Evolutionary conservation across 2,888 invertebrate species (phyloP).

Genomic region (Habroteleia sp.): DNA sequence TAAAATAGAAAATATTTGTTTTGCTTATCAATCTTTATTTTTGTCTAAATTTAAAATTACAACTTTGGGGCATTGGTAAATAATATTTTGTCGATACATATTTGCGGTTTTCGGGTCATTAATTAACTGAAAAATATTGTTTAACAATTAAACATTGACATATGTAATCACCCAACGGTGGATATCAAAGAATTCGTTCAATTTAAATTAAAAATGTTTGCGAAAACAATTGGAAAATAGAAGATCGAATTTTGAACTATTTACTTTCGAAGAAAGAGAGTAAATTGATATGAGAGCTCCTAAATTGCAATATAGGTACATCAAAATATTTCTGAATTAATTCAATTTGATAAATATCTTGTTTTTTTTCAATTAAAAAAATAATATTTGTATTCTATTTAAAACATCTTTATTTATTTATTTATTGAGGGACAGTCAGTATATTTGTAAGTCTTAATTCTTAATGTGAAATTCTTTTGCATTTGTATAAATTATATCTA

Average conservation of each 20-base stretch:
- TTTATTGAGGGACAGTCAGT: too few relatives aligned
- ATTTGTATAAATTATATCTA: too few relatives aligned
- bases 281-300: too few relatives aligned
- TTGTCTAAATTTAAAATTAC: conserved; percentile 25
- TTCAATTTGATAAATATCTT: too few relatives aligned
- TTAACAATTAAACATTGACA: conserved; percentile 49
- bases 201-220: conserved; percentile 47
- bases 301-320: too few relatives aligned
- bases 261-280: conserved; percentile 34
- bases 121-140: conserved; percentile 49
- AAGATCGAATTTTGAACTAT: conserved; percentile 33
- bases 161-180: conserved; percentile 16
- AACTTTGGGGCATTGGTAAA: conserved; percentile 28
- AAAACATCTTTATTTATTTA: too few relatives aligned
- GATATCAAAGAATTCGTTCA: conserved; percentile 40
- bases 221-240: conserved; percentile 37
- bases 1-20: conserved; percentile 22
- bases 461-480: too few relatives aligned
- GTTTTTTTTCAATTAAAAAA: too few relatives aligned
- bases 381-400: too few relatives aligned
- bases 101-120: conserved; percentile 36
- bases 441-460: too few relatives aligned
- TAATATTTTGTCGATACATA: conserved; percentile 23
- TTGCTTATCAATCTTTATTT: conserved; percentile 13
- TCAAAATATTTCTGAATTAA: too few relatives aligned